Conservation (phyloP, 2,888 invertebrate species). For the Ennomos fuscantarius region DNA sequence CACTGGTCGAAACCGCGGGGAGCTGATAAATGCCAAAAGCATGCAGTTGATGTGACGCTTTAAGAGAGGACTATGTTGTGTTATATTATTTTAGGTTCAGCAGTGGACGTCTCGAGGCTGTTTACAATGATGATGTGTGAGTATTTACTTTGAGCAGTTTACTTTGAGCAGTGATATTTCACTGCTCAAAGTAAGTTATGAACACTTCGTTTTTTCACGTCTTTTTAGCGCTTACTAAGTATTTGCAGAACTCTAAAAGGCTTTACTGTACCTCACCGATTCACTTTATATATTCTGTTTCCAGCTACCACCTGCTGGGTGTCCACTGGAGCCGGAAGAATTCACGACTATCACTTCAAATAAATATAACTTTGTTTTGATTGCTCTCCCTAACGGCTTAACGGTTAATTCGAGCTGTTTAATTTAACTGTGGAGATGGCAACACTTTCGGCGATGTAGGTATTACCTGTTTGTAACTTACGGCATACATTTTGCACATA, state of each 20-base stretch:
- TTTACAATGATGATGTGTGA: too few relatives aligned
- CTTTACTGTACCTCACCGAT: constrained; percentile 1
- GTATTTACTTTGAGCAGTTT: too few relatives aligned
- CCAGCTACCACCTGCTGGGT: constrained; percentile 67
- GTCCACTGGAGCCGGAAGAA: constrained; percentile 71
- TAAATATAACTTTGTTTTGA: constrained; percentile 74
- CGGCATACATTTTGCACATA: too few relatives aligned
- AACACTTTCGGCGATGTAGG: constrained; percentile 33
- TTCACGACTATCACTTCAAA: constrained; percentile 69
- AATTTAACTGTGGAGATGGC: constrained; percentile 37
- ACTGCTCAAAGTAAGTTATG: too few relatives aligned
- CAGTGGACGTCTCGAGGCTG: too few relatives aligned
- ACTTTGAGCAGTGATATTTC: too few relatives aligned
- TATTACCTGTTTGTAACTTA: constrained; percentile 31
- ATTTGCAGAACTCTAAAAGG: constrained; percentile 2
- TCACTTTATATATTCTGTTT: constrained; percentile 28
- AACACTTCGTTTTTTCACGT: too few relatives aligned
- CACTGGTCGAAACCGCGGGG: too few relatives aligned
- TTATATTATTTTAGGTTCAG: too few relatives aligned
- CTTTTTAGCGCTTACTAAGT: background rate
- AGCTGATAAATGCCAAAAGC: too few relatives aligned
- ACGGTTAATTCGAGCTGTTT: constrained; percentile 42
- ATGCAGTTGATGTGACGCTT: too few relatives aligned
- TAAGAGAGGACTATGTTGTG: too few relatives aligned
- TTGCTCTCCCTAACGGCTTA: constrained; percentile 61